phyloP scores from a whole-genome alignment of 2,113 vertebrate species.

The Oreochromis spilurus region DNA sequence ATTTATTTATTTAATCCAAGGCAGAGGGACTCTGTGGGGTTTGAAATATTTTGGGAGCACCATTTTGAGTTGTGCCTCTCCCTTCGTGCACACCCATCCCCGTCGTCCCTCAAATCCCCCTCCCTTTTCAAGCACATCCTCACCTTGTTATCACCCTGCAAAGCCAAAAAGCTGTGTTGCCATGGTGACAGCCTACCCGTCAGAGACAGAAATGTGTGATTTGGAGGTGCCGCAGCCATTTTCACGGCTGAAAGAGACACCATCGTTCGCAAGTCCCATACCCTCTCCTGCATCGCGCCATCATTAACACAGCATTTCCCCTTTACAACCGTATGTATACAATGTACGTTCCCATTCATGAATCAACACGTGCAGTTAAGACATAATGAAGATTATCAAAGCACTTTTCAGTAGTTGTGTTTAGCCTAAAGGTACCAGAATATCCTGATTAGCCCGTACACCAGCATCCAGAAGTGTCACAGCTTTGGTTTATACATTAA shows the following conservation, averaged over 20 bases:
- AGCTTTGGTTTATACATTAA: not conserved
- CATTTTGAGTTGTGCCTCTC: slow-evolving; percentile 23
- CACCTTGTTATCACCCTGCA: slow-evolving; percentile 66
- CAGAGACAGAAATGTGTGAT: slow-evolving; percentile 51
- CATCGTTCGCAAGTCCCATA: slow-evolving; percentile 21
- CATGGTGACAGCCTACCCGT: slow-evolving; percentile 59
- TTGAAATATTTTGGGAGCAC: slow-evolving; percentile 28
- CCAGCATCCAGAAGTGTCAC: not conserved
- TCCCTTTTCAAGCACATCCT: slow-evolving; percentile 36
- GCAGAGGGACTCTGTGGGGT: not conserved
- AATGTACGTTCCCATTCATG: slow-evolving; percentile 9
- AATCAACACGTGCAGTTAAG: not conserved
- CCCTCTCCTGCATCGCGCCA: not conserved
- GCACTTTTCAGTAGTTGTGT: not conserved
- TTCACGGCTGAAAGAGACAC: slow-evolving; percentile 37
- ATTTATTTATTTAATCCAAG: not conserved
- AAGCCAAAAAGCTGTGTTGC: slow-evolving; percentile 56
- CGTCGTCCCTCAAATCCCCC: not conserved
- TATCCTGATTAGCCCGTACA: not conserved
- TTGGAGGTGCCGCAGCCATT: slow-evolving; percentile 56
- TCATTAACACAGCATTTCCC: slow-evolving; percentile 6
- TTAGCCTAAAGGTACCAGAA: not conserved
- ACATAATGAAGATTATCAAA: slow-evolving; percentile 20
- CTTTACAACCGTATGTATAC: not conserved
- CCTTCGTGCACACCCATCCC: slow-evolving; percentile 6